Conservation (phyloP, 2,888 invertebrate species). For the Apamea crenata region DNA sequence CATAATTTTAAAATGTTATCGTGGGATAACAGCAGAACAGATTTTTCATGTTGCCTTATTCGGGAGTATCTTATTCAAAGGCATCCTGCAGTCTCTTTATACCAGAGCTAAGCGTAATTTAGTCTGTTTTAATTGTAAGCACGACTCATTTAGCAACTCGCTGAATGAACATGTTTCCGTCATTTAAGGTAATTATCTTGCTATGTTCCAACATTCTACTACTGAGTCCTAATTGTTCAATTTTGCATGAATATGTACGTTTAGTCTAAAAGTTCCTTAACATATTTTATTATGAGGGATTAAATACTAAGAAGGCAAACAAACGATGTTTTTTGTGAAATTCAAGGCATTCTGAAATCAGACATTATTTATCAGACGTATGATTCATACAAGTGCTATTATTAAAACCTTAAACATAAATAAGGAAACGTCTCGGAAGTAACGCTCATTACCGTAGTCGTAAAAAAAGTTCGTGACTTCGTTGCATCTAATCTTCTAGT, state of each 20-base stretch:
- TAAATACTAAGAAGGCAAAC: constrained; percentile 5
- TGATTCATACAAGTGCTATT: constrained; percentile 57
- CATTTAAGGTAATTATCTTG: constrained; percentile 50
- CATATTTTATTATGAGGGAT: constrained; percentile 7
- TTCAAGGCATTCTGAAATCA: constrained; percentile 54
- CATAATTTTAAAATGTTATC: background rate
- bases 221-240: constrained; percentile 35
- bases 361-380: constrained; percentile 36
- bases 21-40: background rate
- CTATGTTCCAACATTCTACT: constrained; percentile 47
- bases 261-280: background rate
- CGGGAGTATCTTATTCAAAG: constrained; percentile 14
- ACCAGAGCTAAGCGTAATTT: constrained; percentile 38
- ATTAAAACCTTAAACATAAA: constrained; percentile 60
- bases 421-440: constrained; percentile 77
- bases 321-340: constrained; percentile 35
- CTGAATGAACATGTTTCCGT: constrained; percentile 47
- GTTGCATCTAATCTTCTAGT: constrained; percentile 37
- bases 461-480: constrained; percentile 66
- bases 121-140: constrained; percentile 45
- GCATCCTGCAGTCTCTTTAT: background rate
- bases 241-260: constrained; percentile 34
- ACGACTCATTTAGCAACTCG: constrained; percentile 52
- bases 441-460: constrained; percentile 62
- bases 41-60: constrained; percentile 4